Conservation (phyloP, 2,888 invertebrate genomes). For the Napeogenes inachia region DNA sequence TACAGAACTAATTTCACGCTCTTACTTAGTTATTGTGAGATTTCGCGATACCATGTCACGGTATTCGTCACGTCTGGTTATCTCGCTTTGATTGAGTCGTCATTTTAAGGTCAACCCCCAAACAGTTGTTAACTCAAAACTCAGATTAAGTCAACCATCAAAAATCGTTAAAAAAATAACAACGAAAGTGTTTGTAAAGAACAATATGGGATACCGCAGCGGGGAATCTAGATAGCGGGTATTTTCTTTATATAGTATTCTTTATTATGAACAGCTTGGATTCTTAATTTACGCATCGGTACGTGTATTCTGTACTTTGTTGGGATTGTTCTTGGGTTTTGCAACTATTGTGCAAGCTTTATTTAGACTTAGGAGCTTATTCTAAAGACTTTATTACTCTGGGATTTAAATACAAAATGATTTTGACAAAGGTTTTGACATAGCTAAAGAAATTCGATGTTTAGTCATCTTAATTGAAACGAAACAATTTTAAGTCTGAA, state of each 20-base stretch:
- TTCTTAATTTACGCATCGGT: slow-evolving; percentile 76
- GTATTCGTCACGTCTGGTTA: slow-evolving; percentile 67
- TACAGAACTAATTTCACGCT: slow-evolving; percentile 70
- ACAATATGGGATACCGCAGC: slow-evolving; percentile 70
- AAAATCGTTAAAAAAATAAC: slow-evolving; percentile 59
- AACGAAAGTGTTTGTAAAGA: slow-evolving; percentile 76
- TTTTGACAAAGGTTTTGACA: no score
- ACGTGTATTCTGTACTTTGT: slow-evolving; percentile 65
- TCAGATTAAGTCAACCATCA: slow-evolving; percentile 64
- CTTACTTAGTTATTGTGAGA: slow-evolving; percentile 68
- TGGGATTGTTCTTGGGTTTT: slow-evolving; percentile 69
- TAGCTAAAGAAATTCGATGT: no score
- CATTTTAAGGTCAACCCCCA: slow-evolving; percentile 38
- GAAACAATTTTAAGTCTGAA: no score
- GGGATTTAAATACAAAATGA: no score
- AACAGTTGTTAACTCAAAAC: slow-evolving; percentile 27
- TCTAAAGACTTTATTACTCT: slow-evolving; percentile 29
- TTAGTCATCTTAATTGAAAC: no score
- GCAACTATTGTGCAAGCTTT: slow-evolving; percentile 56
- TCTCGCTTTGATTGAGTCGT: slow-evolving; percentile 51
- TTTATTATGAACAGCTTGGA: slow-evolving; percentile 66
- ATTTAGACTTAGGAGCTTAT: slow-evolving; percentile 33
- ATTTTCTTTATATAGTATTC: slow-evolving; percentile 63
- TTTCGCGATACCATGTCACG: slow-evolving; percentile 65
- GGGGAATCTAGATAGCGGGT: slow-evolving; percentile 70